Base-by-base conservation (phyloP, 2,888 invertebrate species). In the Parnassius mnemosyne region DNA sequence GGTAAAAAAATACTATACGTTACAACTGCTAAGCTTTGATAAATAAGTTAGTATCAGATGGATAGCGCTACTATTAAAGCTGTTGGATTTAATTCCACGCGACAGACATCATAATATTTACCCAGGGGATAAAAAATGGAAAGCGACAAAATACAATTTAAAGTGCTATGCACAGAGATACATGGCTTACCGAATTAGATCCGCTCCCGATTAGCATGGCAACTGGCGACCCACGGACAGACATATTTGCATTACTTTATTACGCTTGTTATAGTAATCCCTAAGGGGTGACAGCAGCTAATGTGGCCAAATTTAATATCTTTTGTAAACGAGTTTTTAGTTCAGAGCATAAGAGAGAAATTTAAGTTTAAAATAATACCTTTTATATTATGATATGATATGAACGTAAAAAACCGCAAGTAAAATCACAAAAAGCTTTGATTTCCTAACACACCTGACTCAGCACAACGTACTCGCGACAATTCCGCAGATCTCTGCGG, bases 91-190 rank as follows among this genome's bases (percentile, higher is more conserved):
- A 80, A 77, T 77, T 70, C 71, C 65, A 70, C 76, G 77, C 77
- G 80, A 81, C 78, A 78, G 80, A 81, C 77, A 83, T 89, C 89
- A 89, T 80, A 90, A 90, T 89, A 89, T 90, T 90, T 89, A 84
- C 86, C 70, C 74, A 83, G 76, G 76, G 76, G 70, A 85, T 89
- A 84, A 88, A 85, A 85, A 84, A 88, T 86, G 77, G 65, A 75
- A 80, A 83, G 78, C 71, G 75, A 71, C 80, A 77, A 81, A 57
- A 83, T 80, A 81, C 80, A 83, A 76, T 78, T 69, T 70, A 78
- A 81, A 80, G 72, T 65, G 72, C 71, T 63, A 71, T 70, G 83
- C 80, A 86, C 81, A 80, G 80, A 81, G 79, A 84, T 84, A 78
- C 73, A 79, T 76, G 77, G 85, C 81, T 84, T 84, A 83, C 80